These are phyloP conservation scores for Drosophila tsacasi DNA, from an alignment of 1,140 invertebrate genomes.

Conservation along the genomic window DNA sequence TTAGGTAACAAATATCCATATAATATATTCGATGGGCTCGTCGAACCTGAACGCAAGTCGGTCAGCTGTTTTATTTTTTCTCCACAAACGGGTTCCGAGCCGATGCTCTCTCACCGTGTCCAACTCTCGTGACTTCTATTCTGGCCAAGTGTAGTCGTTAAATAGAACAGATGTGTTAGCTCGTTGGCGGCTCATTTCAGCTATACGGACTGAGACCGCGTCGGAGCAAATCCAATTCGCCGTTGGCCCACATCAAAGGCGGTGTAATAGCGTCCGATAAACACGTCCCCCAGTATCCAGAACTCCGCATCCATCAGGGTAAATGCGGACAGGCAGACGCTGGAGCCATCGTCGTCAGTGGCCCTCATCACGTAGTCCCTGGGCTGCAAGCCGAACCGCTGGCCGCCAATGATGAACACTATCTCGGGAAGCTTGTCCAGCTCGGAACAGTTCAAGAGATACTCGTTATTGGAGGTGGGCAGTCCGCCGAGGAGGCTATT, in stretches of 20 bases:
- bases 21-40: conserved; percentile 30
- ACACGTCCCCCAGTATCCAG: conserved; percentile 86
- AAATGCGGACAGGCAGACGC: conserved; percentile 42
- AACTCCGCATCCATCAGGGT: conserved; percentile 45
- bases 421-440: conserved; percentile 44
- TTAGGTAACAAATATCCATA: conserved; percentile 1
- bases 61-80: conserved; percentile 40
- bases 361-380: conserved; percentile 45
- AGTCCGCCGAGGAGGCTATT: conserved; percentile 57
- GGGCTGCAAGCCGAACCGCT: conserved; percentile 35
- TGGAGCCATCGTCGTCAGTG: conserved; percentile 29
- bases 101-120: neutral
- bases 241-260: conserved; percentile 89
- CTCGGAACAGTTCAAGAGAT: conserved; percentile 32
- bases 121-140: conserved; percentile 25
- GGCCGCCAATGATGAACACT: conserved; percentile 45
- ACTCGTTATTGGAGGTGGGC: conserved; percentile 35
- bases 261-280: conserved; percentile 89
- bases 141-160: conserved; percentile 17
- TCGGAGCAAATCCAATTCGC: conserved; percentile 87
- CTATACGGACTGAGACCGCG: conserved; percentile 1
- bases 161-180: conserved; percentile 27
- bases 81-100: conserved; percentile 23
- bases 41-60: conserved; percentile 26
- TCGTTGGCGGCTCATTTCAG: conserved; percentile 4